These are phyloP conservation scores for Onchidella celtica DNA, from an alignment of 2,888 invertebrate species.

Conservation along the genomic window DNA sequence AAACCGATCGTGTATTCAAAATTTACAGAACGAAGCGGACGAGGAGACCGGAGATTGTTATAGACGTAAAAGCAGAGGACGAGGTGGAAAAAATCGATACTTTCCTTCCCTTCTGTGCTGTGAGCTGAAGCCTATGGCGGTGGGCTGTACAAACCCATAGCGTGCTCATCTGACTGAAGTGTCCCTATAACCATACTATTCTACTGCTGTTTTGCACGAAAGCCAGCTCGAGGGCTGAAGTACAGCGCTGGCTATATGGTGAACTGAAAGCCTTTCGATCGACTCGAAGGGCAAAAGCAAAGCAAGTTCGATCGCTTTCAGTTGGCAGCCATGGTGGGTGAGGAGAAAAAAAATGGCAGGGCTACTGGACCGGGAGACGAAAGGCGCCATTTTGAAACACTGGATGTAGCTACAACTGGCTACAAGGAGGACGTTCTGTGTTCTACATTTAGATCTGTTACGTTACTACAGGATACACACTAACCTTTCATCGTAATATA, in stretches of 20 bases:
- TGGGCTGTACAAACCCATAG: too few species aligned
- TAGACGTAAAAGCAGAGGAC: too few species aligned
- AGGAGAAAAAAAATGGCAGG: neutral
- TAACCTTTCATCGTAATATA: too few species aligned
- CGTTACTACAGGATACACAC: too few species aligned
- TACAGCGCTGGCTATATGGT: neutral
- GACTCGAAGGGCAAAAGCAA: neutral
- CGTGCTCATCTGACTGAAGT: neutral
- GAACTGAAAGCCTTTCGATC: too few species aligned
- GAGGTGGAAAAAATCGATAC: slow-evolving; percentile 17
- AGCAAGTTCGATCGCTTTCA: neutral
- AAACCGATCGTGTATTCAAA: slow-evolving; percentile 28
- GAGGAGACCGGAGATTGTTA: neutral
- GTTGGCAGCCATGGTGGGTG: neutral
- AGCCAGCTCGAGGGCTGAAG: neutral
- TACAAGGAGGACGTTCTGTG: too few species aligned
- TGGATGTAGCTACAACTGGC: neutral
- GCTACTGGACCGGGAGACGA: too few species aligned
- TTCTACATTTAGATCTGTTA: too few species aligned
- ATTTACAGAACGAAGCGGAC: slow-evolving; percentile 17
- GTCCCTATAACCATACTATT: too few species aligned
- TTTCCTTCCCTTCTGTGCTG: neutral
- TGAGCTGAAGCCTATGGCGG: neutral
- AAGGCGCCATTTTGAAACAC: neutral
- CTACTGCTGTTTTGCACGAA: slow-evolving; percentile 21